Evolutionary conservation across 2,113 vertebrate genomes (phyloP), one percentile per base, ranked within the genome.

Genomic region (Chaetodon auriga): DNA sequence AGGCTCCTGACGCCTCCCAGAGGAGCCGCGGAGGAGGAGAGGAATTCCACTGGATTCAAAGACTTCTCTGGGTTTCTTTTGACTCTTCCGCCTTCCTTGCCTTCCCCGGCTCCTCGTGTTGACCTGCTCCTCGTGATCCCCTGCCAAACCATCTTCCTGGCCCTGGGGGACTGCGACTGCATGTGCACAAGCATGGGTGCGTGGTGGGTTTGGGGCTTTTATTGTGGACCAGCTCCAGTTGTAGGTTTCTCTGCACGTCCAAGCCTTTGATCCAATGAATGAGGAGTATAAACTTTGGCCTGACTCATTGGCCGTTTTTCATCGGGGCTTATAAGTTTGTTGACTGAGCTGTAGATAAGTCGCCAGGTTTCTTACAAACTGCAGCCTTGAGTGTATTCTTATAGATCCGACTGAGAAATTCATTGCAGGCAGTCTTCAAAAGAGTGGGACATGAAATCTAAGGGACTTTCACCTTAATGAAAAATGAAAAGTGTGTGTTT

Each of bases 11-110:
- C 87, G 90, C 90, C 86, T 95, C 95, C 94, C 93, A 91, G 91
- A 94, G 94, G 95, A 94, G 86, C 88, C 74, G 86, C 53, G 84
- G 89, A 94, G 91, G 92, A 92, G 92, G 94, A 93, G 93, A 94
- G 93, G 91, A 92, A 93, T 93, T 95, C 92, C 93, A 90, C 90
- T 54, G 68, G 79, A 94, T 93, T 95, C 91, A 94, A 94, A 94
- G 94, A 91, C 89, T 93, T 87, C 82, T 86, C 74, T 8, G 76
- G 87, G 49, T 87, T 92, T 83, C 91, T 94, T 90, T 87, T 93
- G 87, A 86, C 90, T 92, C 78, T 69, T 78, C 77, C 64, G 69
- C 81, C 88, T 86, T 84, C 76, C 63, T 90, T 74, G 54, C 70
- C 86, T 61, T 76, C 72, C 70, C 70, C 72, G 58, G 35, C 86